phyloP scores from a whole-genome alignment of 2,888 invertebrate genomes.

The Drosophila mercatorum region DNA sequence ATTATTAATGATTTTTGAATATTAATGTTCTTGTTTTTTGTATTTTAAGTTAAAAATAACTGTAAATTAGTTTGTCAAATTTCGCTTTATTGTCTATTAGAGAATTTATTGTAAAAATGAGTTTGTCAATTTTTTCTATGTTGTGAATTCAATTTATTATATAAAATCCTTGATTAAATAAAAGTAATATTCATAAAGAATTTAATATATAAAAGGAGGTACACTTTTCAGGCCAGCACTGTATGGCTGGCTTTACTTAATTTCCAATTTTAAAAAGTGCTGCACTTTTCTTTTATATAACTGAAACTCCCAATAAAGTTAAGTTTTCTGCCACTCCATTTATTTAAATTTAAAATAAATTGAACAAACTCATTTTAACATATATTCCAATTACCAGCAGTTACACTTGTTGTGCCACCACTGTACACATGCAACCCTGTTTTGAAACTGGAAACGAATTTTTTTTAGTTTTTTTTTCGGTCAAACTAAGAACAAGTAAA shows the following conservation, averaged over 20 bases:
- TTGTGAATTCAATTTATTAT: neutral
- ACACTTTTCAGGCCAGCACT: neutral
- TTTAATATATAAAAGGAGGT: neutral
- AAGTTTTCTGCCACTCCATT: no score
- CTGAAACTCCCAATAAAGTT: no score
- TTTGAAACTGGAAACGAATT: neutral
- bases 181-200: neutral
- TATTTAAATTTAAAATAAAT: neutral
- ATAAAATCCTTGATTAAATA: neutral
- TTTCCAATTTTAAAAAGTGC: no score
- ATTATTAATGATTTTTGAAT: neutral
- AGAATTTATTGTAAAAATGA: neutral
- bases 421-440: conserved; percentile 2
- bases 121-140: neutral
- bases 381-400: neutral
- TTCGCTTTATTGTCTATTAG: no score
- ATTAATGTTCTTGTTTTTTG: neutral
- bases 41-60: neutral
- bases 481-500: neutral
- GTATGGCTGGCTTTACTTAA: neutral
- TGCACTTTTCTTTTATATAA: no score
- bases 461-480: neutral
- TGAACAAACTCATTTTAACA: no score
- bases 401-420: neutral
- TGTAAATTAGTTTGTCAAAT: neutral